phyloP scores from a whole-genome alignment of 2,113 vertebrate species.

The Antechinus stuartii region DNA sequence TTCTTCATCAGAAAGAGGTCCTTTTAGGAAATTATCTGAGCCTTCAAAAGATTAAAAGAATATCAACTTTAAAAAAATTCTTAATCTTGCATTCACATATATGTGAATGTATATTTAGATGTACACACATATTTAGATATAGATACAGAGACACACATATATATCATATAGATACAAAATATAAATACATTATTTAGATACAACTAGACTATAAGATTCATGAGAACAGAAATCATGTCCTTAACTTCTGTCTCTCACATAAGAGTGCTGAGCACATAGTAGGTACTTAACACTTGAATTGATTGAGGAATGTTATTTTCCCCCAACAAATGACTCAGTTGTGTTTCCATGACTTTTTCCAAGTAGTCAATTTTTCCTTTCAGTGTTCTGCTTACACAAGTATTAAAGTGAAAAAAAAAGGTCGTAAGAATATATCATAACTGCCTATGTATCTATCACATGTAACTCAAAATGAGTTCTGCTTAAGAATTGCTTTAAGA shows the following conservation, averaged over 20 bases:
- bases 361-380: background rate
- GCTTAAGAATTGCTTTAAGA: background rate
- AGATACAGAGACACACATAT: too few species aligned
- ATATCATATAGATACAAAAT: too few species aligned
- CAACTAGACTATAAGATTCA: background rate
- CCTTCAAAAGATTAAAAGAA: slow-evolving; percentile 75
- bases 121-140: too few species aligned
- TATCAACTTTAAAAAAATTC: background rate
- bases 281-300: background rate
- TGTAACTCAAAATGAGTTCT: background rate
- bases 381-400: background rate
- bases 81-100: background rate
- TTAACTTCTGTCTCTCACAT: background rate
- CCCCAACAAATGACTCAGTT: background rate
- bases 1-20: slow-evolving; percentile 83
- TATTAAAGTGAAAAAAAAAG: background rate
- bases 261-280: background rate
- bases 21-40: slow-evolving; percentile 81
- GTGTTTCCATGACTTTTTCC: background rate
- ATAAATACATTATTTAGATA: background rate
- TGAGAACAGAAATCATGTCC: background rate
- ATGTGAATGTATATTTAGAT: background rate
- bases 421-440: background rate
- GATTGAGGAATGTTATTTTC: background rate
- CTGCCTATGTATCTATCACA: background rate